Percentiles rank a stretch among this genome's conserved stretches.
Evolutionary conservation across 2,797 vertebrate species (phyloP).

Genomic region (Bucorvus abyssinicus): DNA sequence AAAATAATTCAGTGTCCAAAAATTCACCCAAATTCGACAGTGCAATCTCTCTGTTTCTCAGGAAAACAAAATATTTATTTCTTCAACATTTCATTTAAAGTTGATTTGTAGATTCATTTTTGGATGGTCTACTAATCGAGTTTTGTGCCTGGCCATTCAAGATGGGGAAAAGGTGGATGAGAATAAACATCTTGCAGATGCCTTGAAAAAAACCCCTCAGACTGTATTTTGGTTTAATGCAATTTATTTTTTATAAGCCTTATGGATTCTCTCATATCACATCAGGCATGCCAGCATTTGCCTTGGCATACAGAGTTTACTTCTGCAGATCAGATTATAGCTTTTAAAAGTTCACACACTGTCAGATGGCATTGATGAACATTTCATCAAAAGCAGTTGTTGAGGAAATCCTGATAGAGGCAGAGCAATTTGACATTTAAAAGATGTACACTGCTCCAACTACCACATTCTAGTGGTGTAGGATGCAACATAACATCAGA

Average conservation of each 20-base stretch:
- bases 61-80: not conserved
- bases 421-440: not conserved
- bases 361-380: not conserved
- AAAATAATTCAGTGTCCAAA: not conserved
- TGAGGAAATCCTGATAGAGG: not conserved
- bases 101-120: not conserved
- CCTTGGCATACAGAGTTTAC: not conserved
- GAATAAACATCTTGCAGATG: not conserved
- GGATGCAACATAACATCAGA: not conserved
- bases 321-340: not conserved
- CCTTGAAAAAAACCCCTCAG: not conserved
- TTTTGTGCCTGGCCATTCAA: not conserved
- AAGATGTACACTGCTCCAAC: not conserved
- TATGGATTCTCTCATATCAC: not conserved
- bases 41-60: not conserved
- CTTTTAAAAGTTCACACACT: not conserved
- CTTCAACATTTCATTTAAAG: not conserved
- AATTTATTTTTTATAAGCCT: not conserved
- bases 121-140: not conserved
- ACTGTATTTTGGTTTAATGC: not conserved
- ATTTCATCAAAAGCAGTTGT: not conserved
- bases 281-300: not conserved
- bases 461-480: not conserved
- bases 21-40: not conserved
- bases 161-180: not conserved